These are phyloP conservation scores for Solea solea DNA, from an alignment of 2,113 vertebrate species.

Conservation along the genomic window DNA sequence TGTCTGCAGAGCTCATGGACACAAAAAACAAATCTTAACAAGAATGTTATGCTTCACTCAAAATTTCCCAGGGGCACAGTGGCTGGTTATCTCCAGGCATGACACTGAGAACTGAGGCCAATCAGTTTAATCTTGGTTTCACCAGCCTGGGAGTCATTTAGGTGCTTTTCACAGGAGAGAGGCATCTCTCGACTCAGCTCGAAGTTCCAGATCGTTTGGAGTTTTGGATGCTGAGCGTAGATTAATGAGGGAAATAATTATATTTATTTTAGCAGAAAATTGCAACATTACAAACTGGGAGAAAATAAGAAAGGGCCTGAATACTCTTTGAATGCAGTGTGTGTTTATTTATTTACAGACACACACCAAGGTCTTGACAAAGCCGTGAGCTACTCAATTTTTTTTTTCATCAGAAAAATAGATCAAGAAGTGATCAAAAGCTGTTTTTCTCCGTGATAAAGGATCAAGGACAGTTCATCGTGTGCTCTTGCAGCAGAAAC, in stretches of 20 bases:
- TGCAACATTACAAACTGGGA: neutral
- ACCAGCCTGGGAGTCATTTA: neutral
- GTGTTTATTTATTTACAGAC: too few relatives aligned
- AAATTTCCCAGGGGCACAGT: neutral
- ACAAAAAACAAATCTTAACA: neutral
- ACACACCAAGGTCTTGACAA: neutral
- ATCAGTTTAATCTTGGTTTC: neutral
- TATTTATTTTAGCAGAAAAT: neutral
- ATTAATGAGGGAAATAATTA: neutral
- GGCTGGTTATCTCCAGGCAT: conserved; percentile 5
- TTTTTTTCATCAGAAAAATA: neutral
- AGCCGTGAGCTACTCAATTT: neutral
- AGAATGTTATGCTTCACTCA: neutral
- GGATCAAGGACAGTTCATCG: conserved; percentile 21
- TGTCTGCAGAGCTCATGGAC: neutral
- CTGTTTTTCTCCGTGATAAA: neutral
- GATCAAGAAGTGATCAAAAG: neutral
- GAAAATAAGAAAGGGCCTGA: neutral
- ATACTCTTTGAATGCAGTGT: neutral
- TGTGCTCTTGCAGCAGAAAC: neutral
- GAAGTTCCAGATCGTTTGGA: neutral
- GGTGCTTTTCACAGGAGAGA: neutral
- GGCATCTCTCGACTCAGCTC: neutral
- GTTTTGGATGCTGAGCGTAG: neutral
- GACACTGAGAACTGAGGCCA: conserved; percentile 1